Base-by-base conservation (phyloP, 2,113 vertebrate genomes). In the Tetrax tetrax region DNA sequence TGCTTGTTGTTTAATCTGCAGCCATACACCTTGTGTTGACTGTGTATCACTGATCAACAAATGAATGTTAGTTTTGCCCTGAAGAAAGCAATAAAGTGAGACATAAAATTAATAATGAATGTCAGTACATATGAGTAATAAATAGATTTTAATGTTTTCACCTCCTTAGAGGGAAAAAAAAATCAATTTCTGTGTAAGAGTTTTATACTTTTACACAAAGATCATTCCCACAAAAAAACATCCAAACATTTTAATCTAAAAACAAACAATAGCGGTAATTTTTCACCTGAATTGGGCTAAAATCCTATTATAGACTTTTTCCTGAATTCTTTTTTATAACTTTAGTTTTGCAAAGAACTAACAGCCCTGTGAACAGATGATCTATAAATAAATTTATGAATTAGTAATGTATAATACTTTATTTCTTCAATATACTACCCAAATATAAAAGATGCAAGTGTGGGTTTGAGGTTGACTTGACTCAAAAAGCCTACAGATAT, bases 81-180 rank as follows among this genome's bases (percentile, higher is more conserved):
- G 28, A 94, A 92, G 69, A 96, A 91, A 92, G 69, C 51, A 94
- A 94, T 88, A 88, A 28, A 56, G 13, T 27, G 23, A 43, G 54
- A 81, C 48, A 75, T 79, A 90, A 96, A 94, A 89, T 80, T 87
- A 94, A 95, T 93, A 90, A 68, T 71, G 74, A 92, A 82, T 71
- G n/a, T 82, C 77, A 95, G 37, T n/a, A 41, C 24, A 57, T 78
- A 53, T 61, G 57, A 94, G 69, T 91, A 93, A 92, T 61, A 83
- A 83, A 83, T 79, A 89, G 72, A 84, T 93, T 94, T 75, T 50
- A 78, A 93, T 53, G 80, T 2, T 83, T 96, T 71, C 75, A 35
- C 24, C 15, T 48, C 56, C 76, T 96, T 54, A 38, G 48, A 81
- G 38, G 43, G 4, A 22, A 75, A 71, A 79, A 70, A 80, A 90